Base-by-base conservation (phyloP, 35 echinoderm and acorn worm species). In the Strongylocentrotus purpuratus region DNA sequence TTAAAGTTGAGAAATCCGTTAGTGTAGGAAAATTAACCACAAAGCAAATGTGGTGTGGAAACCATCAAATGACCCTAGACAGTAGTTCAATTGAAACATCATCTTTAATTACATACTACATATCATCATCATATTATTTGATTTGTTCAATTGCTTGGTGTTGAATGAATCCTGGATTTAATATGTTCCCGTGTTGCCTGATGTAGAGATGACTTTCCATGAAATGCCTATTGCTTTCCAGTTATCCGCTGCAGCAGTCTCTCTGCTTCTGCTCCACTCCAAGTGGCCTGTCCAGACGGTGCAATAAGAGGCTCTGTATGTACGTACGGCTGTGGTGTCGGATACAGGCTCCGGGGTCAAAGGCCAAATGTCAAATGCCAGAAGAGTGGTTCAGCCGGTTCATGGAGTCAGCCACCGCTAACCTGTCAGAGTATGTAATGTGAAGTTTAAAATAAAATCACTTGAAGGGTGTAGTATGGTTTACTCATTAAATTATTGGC, bases 261-360 rank as follows among this genome's bases (percentile, higher is more conserved):
- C n/a, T 92, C 91, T 92, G 91, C 45, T 2, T 31, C n/a, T 46
- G 41, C 41, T 14, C 91, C 91, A 18, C 91, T 92, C 91, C 41
- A 55, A 92, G 91, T 92, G 28, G 50, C 32, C 91, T 92, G 91
- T 48, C 91, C 91, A 22, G 50, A 92, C 50, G 91, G 91, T 20
- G n/a, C 28, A 33, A 92, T 92, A 22, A 1, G 91, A 55, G 91
- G 91, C 48, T 92, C 91, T 4, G 28, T 55, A 45, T 92, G 91
- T 55, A 48, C 91, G 9, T 92, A 52, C 28, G 46, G 47, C 46
- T 92, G 91, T 25, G n/a, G 47, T 46, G 33, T 25, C 0, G 91
- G 91, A 46, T 92, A 92, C 91, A 33, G 91, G 10, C 91, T 92
- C 31, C 91, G 50, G 47, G 91, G 91, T 46, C 91, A 55, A 4